A percentile compares a stretch with the other conserved stretches of the same genome.
Evolutionary conservation across 2,888 invertebrate species (phyloP).

Genomic region (Drosophila paucipuncta): DNA sequence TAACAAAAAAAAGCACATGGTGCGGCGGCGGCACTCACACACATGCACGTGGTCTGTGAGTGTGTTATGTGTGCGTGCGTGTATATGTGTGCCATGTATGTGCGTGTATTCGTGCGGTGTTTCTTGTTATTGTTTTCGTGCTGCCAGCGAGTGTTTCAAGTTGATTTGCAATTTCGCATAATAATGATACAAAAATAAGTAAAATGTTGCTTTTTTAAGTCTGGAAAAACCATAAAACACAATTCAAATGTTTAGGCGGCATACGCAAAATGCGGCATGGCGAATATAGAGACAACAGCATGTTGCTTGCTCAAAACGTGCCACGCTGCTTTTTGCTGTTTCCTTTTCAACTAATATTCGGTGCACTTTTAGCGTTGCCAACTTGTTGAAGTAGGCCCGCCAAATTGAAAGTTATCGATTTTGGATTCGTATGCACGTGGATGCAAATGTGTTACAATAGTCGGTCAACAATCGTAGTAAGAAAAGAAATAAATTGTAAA

Average conservation of each 20-base stretch:
- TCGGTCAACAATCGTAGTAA: neutral
- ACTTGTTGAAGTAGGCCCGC: constrained; percentile 42
- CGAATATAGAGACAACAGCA: constrained; percentile 51
- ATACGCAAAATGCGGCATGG: constrained; percentile 27
- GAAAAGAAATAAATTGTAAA: neutral
- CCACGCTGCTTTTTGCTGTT: constrained; percentile 68
- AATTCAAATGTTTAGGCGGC: constrained; percentile 11
- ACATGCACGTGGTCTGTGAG: constrained; percentile 66
- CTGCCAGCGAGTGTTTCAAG: constrained; percentile 7
- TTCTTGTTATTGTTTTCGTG: constrained; percentile 64
- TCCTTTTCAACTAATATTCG: constrained; percentile 31
- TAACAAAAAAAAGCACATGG: constrained; percentile 74
- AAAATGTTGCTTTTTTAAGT: neutral
- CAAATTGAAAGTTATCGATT: constrained; percentile 33
- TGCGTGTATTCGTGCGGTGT: constrained; percentile 17
- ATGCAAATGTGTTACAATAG: neutral
- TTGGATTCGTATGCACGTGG: constrained; percentile 39
- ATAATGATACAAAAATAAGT: neutral
- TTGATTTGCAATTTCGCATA: neutral
- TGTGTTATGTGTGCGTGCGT: constrained; percentile 10
- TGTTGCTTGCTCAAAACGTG: constrained; percentile 66
- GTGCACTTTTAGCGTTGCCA: constrained; percentile 65
- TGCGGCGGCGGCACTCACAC: constrained; percentile 63
- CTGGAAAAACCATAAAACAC: neutral
- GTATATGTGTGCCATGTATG: neutral